Conservation (phyloP, 2,797 vertebrate genomes). For the Diplodus sargus region DNA sequence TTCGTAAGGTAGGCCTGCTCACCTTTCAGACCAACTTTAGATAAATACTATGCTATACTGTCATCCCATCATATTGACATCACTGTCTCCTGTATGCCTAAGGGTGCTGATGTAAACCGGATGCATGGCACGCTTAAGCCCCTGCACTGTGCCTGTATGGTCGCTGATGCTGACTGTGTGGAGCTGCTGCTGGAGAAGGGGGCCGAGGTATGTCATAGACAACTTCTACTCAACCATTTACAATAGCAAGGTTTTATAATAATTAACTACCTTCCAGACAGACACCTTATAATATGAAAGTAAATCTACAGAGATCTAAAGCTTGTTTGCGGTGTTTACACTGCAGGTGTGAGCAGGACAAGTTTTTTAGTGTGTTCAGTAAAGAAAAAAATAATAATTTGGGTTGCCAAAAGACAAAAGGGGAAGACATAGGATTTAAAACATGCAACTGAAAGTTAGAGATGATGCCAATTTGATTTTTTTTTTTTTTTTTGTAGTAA, state of each 20-base stretch:
- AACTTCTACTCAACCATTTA: neutral
- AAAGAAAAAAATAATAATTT: neutral
- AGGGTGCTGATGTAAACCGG: conserved; percentile 97
- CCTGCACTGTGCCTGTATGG: conserved; percentile 98
- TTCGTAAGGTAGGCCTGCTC: conserved; percentile 87
- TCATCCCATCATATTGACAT: conserved; percentile 2
- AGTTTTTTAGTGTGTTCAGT: neutral
- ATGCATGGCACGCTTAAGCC: conserved; percentile 97
- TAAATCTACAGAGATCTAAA: neutral
- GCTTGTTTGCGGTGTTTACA: neutral
- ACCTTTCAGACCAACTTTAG: neutral
- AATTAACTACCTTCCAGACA: neutral
- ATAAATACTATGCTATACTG: neutral
- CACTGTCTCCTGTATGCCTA: conserved; percentile 1
- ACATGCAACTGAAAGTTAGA: neutral
- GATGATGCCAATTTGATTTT: neutral
- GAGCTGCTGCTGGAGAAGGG: conserved; percentile 96
- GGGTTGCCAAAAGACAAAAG: neutral
- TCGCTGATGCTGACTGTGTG: conserved; percentile 95
- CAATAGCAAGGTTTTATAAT: neutral
- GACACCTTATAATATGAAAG: neutral
- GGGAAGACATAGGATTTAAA: neutral
- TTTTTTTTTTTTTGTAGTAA: too few relatives aligned
- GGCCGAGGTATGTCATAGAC: conserved; percentile 88
- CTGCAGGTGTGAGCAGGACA: neutral